Conservation (phyloP, 2,888 invertebrate species). For the Andrena marginata region DNA sequence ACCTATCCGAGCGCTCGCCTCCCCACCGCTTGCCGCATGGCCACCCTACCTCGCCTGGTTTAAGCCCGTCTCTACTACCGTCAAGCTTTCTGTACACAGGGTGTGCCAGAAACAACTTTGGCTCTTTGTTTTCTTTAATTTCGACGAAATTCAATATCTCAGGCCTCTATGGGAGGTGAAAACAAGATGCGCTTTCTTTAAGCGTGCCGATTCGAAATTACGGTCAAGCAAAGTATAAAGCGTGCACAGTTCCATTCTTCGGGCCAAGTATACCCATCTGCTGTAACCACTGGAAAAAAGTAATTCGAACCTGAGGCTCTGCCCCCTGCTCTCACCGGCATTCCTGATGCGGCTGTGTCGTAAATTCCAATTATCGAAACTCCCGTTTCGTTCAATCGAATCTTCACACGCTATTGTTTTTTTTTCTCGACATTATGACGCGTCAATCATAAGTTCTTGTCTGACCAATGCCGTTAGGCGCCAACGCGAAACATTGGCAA, state of each 20-base stretch:
- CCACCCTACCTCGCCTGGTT: constrained; percentile 76
- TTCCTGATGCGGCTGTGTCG: neutral
- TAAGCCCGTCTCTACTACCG: constrained; percentile 51
- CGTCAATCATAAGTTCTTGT: neutral
- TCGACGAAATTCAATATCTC: constrained; percentile 73
- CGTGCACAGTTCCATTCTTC: neutral
- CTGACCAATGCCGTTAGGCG: neutral
- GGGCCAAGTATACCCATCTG: neutral
- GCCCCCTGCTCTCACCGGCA: neutral
- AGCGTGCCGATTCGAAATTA: constrained; percentile 60
- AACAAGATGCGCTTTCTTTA: constrained; percentile 65
- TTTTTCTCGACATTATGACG: too few species aligned
- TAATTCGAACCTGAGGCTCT: neutral
- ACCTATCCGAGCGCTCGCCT: constrained; percentile 63
- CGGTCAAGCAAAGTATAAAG: constrained; percentile 16
- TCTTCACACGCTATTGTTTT: too few species aligned
- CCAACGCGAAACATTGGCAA: constrained; percentile 73
- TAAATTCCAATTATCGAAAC: neutral
- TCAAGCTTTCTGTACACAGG: constrained; percentile 62
- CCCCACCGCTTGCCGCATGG: constrained; percentile 46
- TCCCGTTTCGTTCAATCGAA: neutral
- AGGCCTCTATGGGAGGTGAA: constrained; percentile 58
- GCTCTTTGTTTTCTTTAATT: constrained; percentile 75
- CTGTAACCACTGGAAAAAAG: neutral
- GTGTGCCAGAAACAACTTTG: constrained; percentile 73